Percentiles rank a stretch among this genome's conserved stretches.
phyloP scores from a whole-genome alignment of 2,113 vertebrate species.

The Pterophyllum scalare region DNA sequence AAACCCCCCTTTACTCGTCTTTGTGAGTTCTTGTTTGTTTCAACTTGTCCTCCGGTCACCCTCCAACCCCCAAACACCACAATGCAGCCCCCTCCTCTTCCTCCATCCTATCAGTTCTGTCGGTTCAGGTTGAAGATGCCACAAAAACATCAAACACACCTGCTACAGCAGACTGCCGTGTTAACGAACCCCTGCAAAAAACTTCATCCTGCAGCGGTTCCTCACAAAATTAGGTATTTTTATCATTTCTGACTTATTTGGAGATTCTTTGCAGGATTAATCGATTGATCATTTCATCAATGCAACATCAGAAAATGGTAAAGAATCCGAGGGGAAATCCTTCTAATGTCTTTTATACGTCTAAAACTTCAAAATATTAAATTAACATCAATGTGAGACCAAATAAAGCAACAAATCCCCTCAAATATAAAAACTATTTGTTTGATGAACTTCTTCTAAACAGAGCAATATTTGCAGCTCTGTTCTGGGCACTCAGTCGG shows the following conservation, averaged over 20 bases:
- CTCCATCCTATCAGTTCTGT: not conserved
- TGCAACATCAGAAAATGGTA: not conserved
- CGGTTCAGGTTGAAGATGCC: rapidly evolving
- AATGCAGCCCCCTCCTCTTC: not conserved
- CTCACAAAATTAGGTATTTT: not conserved
- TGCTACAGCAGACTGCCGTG: not conserved
- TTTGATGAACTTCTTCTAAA: too few species aligned
- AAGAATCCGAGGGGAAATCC: not conserved
- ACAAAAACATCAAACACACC: constrained; percentile 2
- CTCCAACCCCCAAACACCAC: not conserved
- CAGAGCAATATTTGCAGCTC: too few species aligned
- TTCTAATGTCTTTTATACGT: not conserved
- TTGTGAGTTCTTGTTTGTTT: constrained; percentile 45
- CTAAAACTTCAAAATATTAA: not conserved
- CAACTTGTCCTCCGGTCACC: not conserved
- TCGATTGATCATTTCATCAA: not conserved
- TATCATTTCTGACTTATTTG: not conserved
- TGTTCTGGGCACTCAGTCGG: not conserved
- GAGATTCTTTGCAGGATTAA: not conserved
- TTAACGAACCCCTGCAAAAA: not conserved
- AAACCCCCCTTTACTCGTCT: not conserved
- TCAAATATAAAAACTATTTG: too few species aligned
- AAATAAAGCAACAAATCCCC: too few species aligned
- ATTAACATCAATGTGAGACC: too few species aligned
- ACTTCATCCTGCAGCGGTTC: not conserved